Base-by-base conservation (phyloP, 2,113 vertebrate genomes). In the Engraulis encrasicolus region DNA sequence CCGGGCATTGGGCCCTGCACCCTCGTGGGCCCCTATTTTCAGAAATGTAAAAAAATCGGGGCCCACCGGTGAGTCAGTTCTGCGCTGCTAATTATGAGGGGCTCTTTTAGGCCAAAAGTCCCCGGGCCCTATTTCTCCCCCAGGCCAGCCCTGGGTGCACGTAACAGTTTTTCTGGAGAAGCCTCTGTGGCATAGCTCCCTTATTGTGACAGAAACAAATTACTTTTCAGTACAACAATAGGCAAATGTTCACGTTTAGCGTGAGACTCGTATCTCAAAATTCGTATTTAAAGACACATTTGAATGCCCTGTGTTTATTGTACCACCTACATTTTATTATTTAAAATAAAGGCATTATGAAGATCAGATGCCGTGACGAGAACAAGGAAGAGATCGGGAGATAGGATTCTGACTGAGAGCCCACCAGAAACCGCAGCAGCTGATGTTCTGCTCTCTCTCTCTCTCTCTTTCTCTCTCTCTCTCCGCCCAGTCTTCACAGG, bases 321-420 rank as follows among this genome's bases (percentile, higher is more conserved):
- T 58, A 50, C 74, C 52, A 77, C 50, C 50, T 40, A 82, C 78
- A 83, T 88, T 88, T 90, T 86, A 86, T 84, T 87, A 89, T 91
- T 87, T 89, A 89, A 92, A 91, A 87, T 45, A 61, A 50, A 78
- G 6, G 17, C 86, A 90, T 92, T 89, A 85, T 90, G 91, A 89
- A 89, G 91, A 90, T 93, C 89, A 89, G 91, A 87, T 89, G 82
- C 37, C 86, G 82, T 83, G 81, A 78, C 85, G 86, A 87, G 90
- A 91, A 92, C 84, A 90, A 81, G 89, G 84, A 92, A 91, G 88
- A 86, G 90, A 92, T 93, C 80, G 85, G 74, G 90, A 91, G 92
- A 93, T 91, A 87, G 34, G 81, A 50, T n/a, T n/a, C n/a, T n/a
- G n/a, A n/a, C n/a, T n/a, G n/a, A n/a, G n/a, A n/a, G n/a, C n/a